phyloP scores from a whole-genome alignment of 2,113 vertebrate species.

The Mirounga angustirostris region DNA sequence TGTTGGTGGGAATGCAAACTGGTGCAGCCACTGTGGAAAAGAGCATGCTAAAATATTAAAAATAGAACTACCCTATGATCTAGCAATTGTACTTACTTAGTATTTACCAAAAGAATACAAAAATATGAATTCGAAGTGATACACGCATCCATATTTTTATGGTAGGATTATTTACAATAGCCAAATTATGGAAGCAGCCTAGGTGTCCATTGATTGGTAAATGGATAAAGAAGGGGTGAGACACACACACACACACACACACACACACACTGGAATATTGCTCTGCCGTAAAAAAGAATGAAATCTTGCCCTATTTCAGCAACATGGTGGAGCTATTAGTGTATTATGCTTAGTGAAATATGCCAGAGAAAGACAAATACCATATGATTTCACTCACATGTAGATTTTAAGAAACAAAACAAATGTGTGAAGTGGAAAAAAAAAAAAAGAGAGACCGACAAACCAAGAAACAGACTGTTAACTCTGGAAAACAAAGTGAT shows the following conservation, averaged over 20 bases:
- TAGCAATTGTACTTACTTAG: neutral
- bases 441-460: neutral
- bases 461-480: neutral
- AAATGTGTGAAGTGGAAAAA: neutral
- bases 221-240: neutral
- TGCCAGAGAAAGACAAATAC: neutral
- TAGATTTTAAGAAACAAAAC: neutral
- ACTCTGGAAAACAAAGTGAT: neutral
- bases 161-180: neutral
- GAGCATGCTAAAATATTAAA: neutral
- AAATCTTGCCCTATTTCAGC: neutral
- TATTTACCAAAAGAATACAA: neutral
- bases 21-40: neutral
- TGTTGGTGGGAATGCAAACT: neutral
- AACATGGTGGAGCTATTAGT: neutral
- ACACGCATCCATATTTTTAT: neutral
- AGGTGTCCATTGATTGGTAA: neutral
- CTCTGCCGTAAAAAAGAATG: neutral
- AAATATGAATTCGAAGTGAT: neutral
- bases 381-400: neutral
- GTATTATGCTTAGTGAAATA: neutral
- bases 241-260: neutral
- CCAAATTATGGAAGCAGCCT: neutral
- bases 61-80: neutral
- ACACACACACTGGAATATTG: neutral